Evolutionary conservation across 2,888 invertebrate species (phyloP).

Genomic region (Thymelicus sylvestris): DNA sequence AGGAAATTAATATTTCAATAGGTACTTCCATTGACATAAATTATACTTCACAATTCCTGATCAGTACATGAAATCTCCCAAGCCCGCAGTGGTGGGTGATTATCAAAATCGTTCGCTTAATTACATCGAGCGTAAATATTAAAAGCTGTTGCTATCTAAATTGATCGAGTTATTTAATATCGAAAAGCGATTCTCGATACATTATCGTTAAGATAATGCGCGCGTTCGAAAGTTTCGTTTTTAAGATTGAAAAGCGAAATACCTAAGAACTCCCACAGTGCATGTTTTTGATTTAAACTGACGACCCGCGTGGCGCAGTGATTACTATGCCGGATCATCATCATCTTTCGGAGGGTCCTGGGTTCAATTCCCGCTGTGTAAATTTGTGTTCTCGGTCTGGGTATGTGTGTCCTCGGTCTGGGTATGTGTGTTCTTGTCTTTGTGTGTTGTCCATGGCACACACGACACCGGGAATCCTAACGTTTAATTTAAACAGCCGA

Average conservation of each 20-base stretch:
- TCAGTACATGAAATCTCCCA: neutral
- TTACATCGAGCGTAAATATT: slow-evolving; percentile 38
- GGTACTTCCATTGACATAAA: too few relatives aligned
- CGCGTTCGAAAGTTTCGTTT: slow-evolving; percentile 6
- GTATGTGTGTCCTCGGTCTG: too few relatives aligned
- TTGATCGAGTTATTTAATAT: slow-evolving; percentile 50
- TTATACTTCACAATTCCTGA: neutral
- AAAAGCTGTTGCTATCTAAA: slow-evolving; percentile 47
- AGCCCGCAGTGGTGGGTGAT: neutral
- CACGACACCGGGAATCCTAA: too few relatives aligned
- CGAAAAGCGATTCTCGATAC: slow-evolving; percentile 49
- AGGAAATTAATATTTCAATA: neutral
- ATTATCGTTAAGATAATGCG: slow-evolving; percentile 50
- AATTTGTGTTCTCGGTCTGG: too few relatives aligned
- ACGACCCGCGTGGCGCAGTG: too few relatives aligned
- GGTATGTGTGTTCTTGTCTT: too few relatives aligned
- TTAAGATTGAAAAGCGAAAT: neutral
- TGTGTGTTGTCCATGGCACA: too few relatives aligned
- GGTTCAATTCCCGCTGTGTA: too few relatives aligned
- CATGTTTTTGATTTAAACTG: too few relatives aligned
- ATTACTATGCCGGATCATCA: too few relatives aligned
- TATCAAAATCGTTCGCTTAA: slow-evolving; percentile 20
- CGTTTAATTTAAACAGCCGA: neutral
- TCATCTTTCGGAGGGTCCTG: too few relatives aligned
- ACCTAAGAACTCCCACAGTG: too few relatives aligned